A percentile compares a stretch with the other conserved stretches of the same genome.
These are phyloP conservation scores for Perognathus longimembris DNA, from an alignment of 2,113 vertebrate genomes.

Conservation along the genomic window DNA sequence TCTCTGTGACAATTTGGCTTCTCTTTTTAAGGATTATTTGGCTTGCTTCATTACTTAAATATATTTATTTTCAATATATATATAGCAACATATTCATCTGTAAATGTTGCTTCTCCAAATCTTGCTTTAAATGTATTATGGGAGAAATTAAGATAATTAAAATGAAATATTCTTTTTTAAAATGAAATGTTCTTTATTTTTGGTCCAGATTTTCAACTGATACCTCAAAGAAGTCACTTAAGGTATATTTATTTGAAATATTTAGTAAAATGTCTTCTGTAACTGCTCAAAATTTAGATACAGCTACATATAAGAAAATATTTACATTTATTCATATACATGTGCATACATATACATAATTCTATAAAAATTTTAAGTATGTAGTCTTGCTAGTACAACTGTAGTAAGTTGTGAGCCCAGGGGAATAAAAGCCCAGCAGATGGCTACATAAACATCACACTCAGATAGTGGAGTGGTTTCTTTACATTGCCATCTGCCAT, in stretches of 20 bases:
- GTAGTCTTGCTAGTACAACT: background rate
- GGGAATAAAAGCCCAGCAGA: conserved; percentile 71
- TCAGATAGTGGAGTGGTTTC: conserved; percentile 70
- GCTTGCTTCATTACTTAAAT: background rate
- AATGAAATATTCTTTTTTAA: background rate
- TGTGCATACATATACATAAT: background rate
- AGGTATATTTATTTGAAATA: background rate
- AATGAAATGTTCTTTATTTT: background rate
- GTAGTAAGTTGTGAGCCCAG: conserved; percentile 49
- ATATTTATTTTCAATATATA: background rate
- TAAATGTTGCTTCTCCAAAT: background rate
- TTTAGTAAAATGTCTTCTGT: background rate
- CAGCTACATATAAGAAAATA: background rate
- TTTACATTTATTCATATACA: background rate
- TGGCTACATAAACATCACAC: conserved; percentile 71
- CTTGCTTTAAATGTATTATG: background rate
- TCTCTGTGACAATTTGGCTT: background rate
- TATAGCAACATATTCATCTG: background rate
- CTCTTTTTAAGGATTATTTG: background rate
- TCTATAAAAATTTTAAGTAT: conserved; percentile 18
- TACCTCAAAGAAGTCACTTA: background rate
- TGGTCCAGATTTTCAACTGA: background rate
- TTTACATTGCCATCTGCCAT: conserved; percentile 79
- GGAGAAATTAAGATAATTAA: background rate
- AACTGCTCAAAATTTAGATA: background rate